Percentiles rank a stretch among this genome's conserved stretches.
Evolutionary conservation across 2,888 invertebrate species (phyloP).

Genomic region (Ochropleura plecta): DNA sequence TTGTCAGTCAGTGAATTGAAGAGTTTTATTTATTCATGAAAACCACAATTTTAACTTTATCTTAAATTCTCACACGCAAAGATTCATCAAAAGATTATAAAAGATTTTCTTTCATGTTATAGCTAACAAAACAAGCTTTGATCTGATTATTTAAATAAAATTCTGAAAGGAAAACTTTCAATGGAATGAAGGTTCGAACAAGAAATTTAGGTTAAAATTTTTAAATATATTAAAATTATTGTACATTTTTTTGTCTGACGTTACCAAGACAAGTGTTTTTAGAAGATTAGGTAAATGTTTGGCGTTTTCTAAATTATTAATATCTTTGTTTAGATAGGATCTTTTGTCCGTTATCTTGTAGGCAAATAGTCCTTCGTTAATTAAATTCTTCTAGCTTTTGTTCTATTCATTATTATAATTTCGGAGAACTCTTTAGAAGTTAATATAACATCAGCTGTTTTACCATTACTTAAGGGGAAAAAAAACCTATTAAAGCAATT

Average conservation of each 20-base stretch:
- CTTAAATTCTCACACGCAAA: constrained; percentile 1
- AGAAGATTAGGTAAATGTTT: constrained; percentile 34
- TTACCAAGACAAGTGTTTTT: constrained; percentile 43
- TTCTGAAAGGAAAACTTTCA: constrained; percentile 47
- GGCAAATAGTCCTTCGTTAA: constrained; percentile 13
- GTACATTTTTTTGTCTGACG: constrained; percentile 40
- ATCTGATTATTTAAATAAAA: constrained; percentile 57
- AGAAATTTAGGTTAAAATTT: constrained; percentile 30
- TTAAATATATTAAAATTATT: constrained; percentile 42
- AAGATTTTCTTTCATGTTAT: constrained; percentile 37
- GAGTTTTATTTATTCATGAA: not conserved
- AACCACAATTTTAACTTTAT: not conserved
- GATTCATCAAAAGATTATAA: constrained; percentile 24
- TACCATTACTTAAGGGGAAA: no score
- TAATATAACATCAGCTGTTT: not conserved
- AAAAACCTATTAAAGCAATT: no score
- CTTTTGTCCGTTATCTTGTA: constrained; percentile 8
- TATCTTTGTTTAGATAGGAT: constrained; percentile 25
- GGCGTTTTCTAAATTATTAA: constrained; percentile 22
- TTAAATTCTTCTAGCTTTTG: constrained; percentile 11
- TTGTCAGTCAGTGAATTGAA: not conserved
- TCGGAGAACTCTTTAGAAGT: not conserved
- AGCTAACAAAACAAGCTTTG: constrained; percentile 49
- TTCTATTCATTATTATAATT: constrained; percentile 1
- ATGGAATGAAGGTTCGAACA: constrained; percentile 56